These are phyloP conservation scores for Oenanthe oenanthe DNA, from an alignment of 2,113 vertebrate species.

Conservation along the genomic window DNA sequence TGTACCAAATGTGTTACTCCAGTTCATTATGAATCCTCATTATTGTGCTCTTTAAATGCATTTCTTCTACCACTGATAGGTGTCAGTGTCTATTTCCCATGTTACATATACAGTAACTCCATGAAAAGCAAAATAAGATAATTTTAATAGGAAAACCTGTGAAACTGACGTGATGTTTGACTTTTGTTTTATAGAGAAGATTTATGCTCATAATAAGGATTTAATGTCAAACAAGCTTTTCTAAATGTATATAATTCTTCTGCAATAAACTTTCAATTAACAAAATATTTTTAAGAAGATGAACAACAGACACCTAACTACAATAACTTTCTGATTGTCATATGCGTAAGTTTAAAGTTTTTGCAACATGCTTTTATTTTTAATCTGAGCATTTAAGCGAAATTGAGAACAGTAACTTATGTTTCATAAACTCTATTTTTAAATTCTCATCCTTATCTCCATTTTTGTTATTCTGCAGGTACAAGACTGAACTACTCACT, in stretches of 20 bases:
- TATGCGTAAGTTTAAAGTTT: background rate
- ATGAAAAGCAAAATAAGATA: background rate
- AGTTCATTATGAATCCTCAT: background rate
- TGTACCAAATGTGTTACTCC: background rate
- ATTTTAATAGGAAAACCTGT: background rate
- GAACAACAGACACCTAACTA: background rate
- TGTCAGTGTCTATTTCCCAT: background rate
- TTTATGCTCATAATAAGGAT: background rate
- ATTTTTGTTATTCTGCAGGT: background rate
- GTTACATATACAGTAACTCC: background rate
- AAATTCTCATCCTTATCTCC: background rate
- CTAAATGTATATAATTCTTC: background rate
- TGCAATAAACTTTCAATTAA: background rate
- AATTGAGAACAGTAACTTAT: background rate
- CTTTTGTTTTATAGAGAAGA: background rate
- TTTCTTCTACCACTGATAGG: background rate
- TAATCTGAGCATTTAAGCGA: background rate
- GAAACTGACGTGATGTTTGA: background rate
- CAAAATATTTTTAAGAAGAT: background rate
- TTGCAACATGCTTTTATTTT: background rate
- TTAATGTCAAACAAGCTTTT: background rate
- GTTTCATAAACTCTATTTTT: background rate
- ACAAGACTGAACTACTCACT: background rate
- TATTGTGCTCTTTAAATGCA: background rate
- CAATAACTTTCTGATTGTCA: background rate